These are phyloP conservation scores for Eucidaris tribuloides DNA, from an alignment of 35 echinoderm and acorn worm species.

Conservation along the genomic window DNA sequence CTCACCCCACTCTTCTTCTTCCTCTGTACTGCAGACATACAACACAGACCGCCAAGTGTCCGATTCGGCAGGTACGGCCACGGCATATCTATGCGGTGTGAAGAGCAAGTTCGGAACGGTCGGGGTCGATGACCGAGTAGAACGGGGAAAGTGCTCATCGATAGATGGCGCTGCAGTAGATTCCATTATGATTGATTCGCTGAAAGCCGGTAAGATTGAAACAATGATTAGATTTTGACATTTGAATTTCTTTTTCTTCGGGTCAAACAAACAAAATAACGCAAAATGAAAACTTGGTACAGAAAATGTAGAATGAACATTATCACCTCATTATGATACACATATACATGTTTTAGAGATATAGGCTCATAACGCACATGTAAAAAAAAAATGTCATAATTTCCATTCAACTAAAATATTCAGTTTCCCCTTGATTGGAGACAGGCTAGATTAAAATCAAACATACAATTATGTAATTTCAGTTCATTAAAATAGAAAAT, in stretches of 20 bases:
- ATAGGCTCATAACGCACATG: not conserved
- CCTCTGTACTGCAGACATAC: conserved; percentile 46
- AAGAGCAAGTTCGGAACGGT: conserved; percentile 43
- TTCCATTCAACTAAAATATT: no score
- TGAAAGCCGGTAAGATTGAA: conserved; percentile 4
- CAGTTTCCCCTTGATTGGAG: no score
- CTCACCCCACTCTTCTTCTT: no score
- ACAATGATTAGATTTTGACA: not conserved
- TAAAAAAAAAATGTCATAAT: not conserved
- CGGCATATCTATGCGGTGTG: conserved; percentile 59
- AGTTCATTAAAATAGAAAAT: no score
- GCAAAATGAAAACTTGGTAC: not conserved
- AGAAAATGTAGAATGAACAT: not conserved
- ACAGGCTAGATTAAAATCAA: no score
- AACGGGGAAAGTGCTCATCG: conserved; percentile 17
- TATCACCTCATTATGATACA: not conserved
- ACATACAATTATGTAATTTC: no score
- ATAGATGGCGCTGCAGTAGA: conserved; percentile 29
- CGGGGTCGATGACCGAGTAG: conserved; percentile 28
- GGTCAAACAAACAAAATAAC: no score
- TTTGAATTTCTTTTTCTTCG: not conserved
- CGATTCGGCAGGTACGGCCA: conserved; percentile 81
- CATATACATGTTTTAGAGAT: not conserved
- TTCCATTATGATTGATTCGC: conserved; percentile 38
- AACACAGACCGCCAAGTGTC: conserved; percentile 60